Evolutionary conservation across 2,888 invertebrate genomes (phyloP).

Genomic region (Acanthococcus lagerstroemiae): DNA sequence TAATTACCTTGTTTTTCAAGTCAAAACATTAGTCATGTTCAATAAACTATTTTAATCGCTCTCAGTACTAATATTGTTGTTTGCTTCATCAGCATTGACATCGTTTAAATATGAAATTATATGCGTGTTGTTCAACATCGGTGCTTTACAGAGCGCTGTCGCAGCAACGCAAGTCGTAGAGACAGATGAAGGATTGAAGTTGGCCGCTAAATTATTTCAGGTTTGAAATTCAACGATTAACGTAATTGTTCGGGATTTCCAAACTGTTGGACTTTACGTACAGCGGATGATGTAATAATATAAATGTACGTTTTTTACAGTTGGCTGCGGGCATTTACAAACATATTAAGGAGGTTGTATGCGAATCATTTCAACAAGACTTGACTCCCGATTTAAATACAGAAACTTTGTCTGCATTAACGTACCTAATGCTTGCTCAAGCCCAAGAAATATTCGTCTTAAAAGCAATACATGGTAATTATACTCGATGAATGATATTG

Average conservation of each 20-base stretch:
- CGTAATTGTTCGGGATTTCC: too few relatives aligned
- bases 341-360: conserved; percentile 68
- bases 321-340: conserved; percentile 83
- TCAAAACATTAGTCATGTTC: too few relatives aligned
- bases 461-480: conserved; percentile 74
- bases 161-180: conserved; percentile 77
- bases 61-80: not conserved
- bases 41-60: too few relatives aligned
- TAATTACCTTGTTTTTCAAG: too few relatives aligned
- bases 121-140: conserved; percentile 92
- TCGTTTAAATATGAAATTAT: conserved; percentile 86
- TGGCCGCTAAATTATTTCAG: conserved; percentile 85
- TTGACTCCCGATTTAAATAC: conserved; percentile 92
- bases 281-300: too few relatives aligned
- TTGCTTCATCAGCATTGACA: conserved; percentile 59
- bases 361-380: conserved; percentile 80
- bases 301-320: conserved; percentile 43
- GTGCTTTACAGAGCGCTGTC: conserved; percentile 79
- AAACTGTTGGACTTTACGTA: too few relatives aligned
- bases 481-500: not conserved
- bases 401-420: conserved; percentile 77
- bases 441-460: conserved; percentile 94
- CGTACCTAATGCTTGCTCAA: conserved; percentile 89
- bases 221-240: conserved; percentile 40
- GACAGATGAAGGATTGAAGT: conserved; percentile 85